Conservation (phyloP, 2,113 vertebrate species). For the Tricholaema leucomelas region DNA sequence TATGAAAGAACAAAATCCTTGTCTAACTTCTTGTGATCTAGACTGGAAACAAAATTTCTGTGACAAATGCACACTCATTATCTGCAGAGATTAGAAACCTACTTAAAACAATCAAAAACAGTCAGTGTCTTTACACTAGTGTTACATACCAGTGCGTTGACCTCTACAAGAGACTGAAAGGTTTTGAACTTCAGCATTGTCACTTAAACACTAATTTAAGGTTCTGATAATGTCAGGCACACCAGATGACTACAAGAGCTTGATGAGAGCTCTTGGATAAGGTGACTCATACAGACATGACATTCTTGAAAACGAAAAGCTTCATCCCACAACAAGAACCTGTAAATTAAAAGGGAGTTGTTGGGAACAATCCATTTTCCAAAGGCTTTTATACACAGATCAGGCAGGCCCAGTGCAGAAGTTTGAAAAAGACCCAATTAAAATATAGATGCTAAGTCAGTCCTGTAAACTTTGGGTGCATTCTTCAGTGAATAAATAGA, state of each 20-base stretch:
- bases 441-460: background rate
- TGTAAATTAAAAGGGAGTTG: background rate
- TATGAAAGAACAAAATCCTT: background rate
- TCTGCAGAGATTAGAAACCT: constrained; percentile 51
- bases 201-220: constrained; percentile 39
- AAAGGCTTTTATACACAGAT: background rate
- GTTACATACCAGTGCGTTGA: constrained; percentile 35
- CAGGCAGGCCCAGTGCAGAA: background rate
- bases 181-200: constrained; percentile 44
- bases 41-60: constrained; percentile 51
- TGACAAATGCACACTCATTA: constrained; percentile 49
- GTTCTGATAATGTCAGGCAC: constrained; percentile 3
- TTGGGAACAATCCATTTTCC: background rate
- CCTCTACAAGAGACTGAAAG: constrained; percentile 10
- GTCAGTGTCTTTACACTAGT: background rate
- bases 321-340: background rate
- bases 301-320: background rate
- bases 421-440: background rate
- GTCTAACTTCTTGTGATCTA: constrained; percentile 37
- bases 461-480: background rate
- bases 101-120: constrained; percentile 27
- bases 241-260: background rate
- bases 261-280: background rate
- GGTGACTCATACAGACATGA: background rate
- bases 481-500: background rate